Base-by-base conservation (phyloP, 2,113 vertebrate genomes). In the Megaleporinus macrocephalus region DNA sequence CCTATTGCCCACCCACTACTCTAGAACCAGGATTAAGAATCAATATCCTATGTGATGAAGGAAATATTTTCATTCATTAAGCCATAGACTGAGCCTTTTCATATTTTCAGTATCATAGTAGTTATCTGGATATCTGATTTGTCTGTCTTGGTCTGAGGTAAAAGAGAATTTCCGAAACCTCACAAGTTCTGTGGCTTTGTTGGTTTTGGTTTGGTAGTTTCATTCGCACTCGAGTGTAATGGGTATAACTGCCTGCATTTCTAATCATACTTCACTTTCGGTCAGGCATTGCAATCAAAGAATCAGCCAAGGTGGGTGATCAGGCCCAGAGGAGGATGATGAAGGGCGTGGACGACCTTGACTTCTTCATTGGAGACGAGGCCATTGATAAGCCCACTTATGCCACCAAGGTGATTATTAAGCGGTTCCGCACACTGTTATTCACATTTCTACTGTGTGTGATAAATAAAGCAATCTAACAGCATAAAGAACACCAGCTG, bases 281-380 rank as follows among this genome's bases (percentile, higher is more conserved):
- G 81, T 62, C 92, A 99, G 97, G 98, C 95, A 99, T 99, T 79
- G 97, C 98, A 88, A 99, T 99, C 92, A 99, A 98, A 91, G 98
- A 99, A 87, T 98, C 98, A 0, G 98, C 98, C 78, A 99, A 98
- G 92, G 97, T 99, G 22, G 98, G 97, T 1, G 97, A 98, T 90
- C 97, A 99, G 92, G 97, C 97, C 76, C 97, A 98, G 84, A 93
- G 98, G 90, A 96, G 97, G 89, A 96, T 98, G 93, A 97, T 97
- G 96, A 99, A 98, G 94, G 98, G 98, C 44, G 97, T 99, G 83
- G 98, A 99, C 86, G 98, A 99, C 89, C 91, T 99, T 93, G 98
- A 99, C 89, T 99, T 99, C 95, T 99, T 96, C 93, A 99, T 99
- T 44, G 98, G 98, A 61, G 98, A 99, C 63, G 98, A 99, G 94